Percentiles rank a stretch among this genome's conserved stretches.
phyloP scores from a whole-genome alignment of 2,797 vertebrate species.

The Rhadinocentrus ornatus region DNA sequence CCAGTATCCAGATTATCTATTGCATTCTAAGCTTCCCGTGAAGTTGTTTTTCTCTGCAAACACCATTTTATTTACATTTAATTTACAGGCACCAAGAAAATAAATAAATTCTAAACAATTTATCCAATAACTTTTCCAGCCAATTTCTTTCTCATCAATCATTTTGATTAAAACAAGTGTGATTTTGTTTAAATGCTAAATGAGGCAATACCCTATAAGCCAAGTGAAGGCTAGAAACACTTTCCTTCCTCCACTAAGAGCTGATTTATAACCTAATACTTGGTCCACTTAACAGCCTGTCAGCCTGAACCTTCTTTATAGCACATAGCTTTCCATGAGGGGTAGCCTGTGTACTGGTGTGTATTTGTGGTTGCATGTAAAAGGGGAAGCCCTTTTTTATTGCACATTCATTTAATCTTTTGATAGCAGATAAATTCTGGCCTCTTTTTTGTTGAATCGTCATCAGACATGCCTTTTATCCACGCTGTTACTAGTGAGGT shows the following conservation, averaged over 20 bases:
- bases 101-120: slow-evolving; percentile 11
- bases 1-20: slow-evolving; percentile 2
- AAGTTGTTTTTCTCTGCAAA: slow-evolving; percentile 1
- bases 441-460: neutral
- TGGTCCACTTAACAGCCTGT: slow-evolving; percentile 61
- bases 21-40: neutral
- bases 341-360: slow-evolving; percentile 31
- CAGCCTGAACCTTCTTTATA: slow-evolving; percentile 64
- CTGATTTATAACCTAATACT: slow-evolving; percentile 68
- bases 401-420: slow-evolving; percentile 27
- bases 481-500: neutral
- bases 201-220: slow-evolving; percentile 25
- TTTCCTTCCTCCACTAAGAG: slow-evolving; percentile 26
- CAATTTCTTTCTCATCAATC: neutral
- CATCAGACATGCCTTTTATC: neutral
- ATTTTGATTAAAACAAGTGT: slow-evolving; percentile 33
- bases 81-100: slow-evolving; percentile 3
- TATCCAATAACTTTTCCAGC: neutral
- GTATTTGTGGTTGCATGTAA: slow-evolving; percentile 30
- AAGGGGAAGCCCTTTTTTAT: slow-evolving; percentile 42
- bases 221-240: slow-evolving; percentile 32
- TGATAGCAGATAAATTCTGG: slow-evolving; percentile 40
- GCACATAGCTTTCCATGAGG: slow-evolving; percentile 17
- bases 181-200: slow-evolving; percentile 33
- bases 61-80: slow-evolving; percentile 1